phyloP scores from a whole-genome alignment of 2,113 vertebrate species.

The Campylomormyrus tamandua region DNA sequence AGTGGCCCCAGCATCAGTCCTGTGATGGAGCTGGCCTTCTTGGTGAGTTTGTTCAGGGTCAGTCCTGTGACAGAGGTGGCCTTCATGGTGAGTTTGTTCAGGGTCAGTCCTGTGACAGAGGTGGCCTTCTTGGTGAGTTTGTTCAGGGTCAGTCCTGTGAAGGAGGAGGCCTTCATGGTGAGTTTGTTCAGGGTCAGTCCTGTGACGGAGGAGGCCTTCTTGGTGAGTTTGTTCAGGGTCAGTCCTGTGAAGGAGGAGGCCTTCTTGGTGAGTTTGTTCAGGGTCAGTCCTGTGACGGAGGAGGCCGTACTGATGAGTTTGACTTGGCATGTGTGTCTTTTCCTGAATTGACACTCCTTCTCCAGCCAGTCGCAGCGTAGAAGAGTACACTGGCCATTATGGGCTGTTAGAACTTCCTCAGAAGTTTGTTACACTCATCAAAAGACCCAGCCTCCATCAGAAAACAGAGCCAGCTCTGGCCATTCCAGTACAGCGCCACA shows the following conservation, averaged over 20 bases:
- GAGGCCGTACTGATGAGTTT: not conserved
- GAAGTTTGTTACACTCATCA: not conserved
- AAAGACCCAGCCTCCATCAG: too few species aligned
- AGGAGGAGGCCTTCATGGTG: too few species aligned
- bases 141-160: too few species aligned
- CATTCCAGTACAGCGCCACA: not conserved
- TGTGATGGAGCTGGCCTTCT: too few species aligned
- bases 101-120: too few species aligned
- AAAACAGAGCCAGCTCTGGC: not conserved
- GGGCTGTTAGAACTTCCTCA: not conserved
- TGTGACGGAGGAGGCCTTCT: too few species aligned
- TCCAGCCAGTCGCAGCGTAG: not conserved
- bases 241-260: not conserved
- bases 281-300: not conserved
- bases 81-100: too few species aligned
- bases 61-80: too few species aligned
- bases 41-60: too few species aligned
- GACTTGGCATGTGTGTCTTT: not conserved
- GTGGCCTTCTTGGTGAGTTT: too few species aligned
- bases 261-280: not conserved
- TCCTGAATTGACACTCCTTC: not conserved
- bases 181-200: too few species aligned
- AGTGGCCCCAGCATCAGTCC: not conserved
- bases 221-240: too few species aligned
- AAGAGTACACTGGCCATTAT: not conserved